Conservation (phyloP, 2,113 vertebrate species). For the Neofelis nebulosa region DNA sequence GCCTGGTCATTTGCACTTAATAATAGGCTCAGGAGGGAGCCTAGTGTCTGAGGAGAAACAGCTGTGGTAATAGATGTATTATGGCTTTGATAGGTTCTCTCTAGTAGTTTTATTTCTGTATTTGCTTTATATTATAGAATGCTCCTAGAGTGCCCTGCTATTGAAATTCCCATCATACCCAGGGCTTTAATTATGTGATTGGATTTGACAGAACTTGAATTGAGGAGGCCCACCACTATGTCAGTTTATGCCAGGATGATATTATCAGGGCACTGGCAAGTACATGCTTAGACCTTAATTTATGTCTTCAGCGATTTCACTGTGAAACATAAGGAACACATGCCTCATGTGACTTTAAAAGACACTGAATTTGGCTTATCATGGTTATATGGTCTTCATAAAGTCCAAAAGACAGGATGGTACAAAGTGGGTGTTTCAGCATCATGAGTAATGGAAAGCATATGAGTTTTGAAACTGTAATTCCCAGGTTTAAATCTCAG, state of each 20-base stretch:
- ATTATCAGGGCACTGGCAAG: slow-evolving; percentile 63
- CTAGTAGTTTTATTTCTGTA: slow-evolving; percentile 76
- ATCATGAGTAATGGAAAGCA: background rate
- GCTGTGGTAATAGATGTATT: slow-evolving; percentile 83
- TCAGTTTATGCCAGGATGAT: slow-evolving; percentile 71
- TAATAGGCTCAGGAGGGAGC: slow-evolving; percentile 83
- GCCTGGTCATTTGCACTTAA: slow-evolving; percentile 85
- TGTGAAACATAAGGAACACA: slow-evolving; percentile 42
- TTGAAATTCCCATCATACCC: slow-evolving; percentile 84
- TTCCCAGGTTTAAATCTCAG: background rate
- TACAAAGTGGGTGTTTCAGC: background rate
- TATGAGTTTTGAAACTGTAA: background rate
- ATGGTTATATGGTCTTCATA: background rate
- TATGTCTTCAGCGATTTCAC: slow-evolving; percentile 52
- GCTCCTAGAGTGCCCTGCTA: slow-evolving; percentile 65
- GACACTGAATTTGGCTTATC: background rate
- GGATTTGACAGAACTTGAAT: slow-evolving; percentile 78
- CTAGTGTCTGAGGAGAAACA: slow-evolving; percentile 78
- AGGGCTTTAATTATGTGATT: slow-evolving; percentile 82
- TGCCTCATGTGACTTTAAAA: slow-evolving; percentile 46
- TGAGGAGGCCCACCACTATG: slow-evolving; percentile 67
- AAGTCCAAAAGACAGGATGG: background rate
- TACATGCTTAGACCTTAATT: slow-evolving; percentile 68
- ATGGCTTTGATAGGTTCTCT: slow-evolving; percentile 82
- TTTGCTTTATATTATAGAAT: slow-evolving; percentile 83